Evolutionary conservation across 2,113 vertebrate genomes (phyloP).

Genomic region (Chrysemys picta): DNA sequence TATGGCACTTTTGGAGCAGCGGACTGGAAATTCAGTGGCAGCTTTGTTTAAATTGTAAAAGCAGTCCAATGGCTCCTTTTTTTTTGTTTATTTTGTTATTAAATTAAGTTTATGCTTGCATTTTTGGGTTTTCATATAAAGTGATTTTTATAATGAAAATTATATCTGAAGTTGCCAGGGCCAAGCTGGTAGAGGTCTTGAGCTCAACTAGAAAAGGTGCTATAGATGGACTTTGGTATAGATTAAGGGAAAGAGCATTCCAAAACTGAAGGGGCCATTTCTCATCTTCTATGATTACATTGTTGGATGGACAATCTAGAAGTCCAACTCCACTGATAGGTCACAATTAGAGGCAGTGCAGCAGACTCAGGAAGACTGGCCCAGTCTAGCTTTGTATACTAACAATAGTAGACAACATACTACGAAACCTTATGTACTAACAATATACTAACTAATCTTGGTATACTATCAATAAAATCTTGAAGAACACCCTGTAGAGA

Average conservation of each 20-base stretch:
- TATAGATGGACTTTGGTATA: not conserved
- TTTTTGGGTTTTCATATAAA: not conserved
- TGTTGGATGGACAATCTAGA: fast-evolving
- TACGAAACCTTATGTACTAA: not conserved
- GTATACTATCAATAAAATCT: not conserved
- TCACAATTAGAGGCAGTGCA: not conserved
- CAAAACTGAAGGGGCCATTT: not conserved
- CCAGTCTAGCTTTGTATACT: not conserved
- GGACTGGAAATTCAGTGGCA: not conserved
- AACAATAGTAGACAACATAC: not conserved
- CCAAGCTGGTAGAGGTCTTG: not conserved
- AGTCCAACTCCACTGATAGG: not conserved
- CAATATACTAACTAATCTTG: not conserved
- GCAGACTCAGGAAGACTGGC: not conserved
- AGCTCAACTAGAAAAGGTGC: not conserved
- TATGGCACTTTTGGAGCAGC: not conserved
- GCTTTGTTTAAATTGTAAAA: not conserved
- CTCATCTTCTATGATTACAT: not conserved
- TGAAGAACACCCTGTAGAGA: not conserved
- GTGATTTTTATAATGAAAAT: not conserved
- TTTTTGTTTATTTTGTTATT: not conserved
- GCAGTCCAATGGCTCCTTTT: not conserved
- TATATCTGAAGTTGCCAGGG: not conserved
- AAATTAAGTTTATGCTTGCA: not conserved
- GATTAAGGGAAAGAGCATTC: not conserved